These are phyloP conservation scores for Ochlodes sylvanus DNA, from an alignment of 2,888 invertebrate species.

Conservation along the genomic window DNA sequence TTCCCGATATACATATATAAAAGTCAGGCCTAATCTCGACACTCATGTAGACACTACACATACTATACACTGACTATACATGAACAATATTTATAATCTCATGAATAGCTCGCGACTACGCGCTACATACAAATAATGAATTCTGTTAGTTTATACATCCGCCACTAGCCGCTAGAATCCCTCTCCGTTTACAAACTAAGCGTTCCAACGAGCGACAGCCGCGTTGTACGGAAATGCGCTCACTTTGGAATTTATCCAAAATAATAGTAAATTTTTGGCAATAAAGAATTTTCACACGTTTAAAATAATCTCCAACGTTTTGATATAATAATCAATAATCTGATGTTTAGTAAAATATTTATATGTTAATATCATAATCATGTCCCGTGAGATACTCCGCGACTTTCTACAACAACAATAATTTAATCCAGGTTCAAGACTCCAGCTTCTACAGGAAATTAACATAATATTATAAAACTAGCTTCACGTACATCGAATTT, in stretches of 20 bases:
- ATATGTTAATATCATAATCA: background rate
- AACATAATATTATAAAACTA: background rate
- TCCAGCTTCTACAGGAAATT: background rate
- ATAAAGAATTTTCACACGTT: constrained; percentile 2
- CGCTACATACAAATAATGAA: background rate
- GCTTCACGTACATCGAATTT: background rate
- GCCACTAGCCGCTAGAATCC: background rate
- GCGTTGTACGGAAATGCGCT: background rate
- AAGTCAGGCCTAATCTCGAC: constrained; percentile 46
- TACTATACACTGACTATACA: constrained; percentile 28
- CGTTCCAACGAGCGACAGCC: background rate
- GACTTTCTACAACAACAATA: background rate
- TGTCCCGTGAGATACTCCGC: background rate
- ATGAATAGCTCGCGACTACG: constrained; percentile 8
- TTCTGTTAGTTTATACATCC: background rate
- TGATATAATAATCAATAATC: background rate
- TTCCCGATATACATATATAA: constrained; percentile 50
- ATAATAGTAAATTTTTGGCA: background rate
- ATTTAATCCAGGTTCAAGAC: background rate
- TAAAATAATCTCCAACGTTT: background rate
- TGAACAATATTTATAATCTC: constrained; percentile 32
- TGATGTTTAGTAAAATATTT: background rate
- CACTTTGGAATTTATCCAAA: background rate
- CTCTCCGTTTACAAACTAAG: background rate
- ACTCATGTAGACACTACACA: constrained; percentile 22